Percentiles rank a stretch among this genome's conserved stretches.
phyloP scores from a whole-genome alignment of 2,888 invertebrate genomes.

The Polia nebulosa region DNA sequence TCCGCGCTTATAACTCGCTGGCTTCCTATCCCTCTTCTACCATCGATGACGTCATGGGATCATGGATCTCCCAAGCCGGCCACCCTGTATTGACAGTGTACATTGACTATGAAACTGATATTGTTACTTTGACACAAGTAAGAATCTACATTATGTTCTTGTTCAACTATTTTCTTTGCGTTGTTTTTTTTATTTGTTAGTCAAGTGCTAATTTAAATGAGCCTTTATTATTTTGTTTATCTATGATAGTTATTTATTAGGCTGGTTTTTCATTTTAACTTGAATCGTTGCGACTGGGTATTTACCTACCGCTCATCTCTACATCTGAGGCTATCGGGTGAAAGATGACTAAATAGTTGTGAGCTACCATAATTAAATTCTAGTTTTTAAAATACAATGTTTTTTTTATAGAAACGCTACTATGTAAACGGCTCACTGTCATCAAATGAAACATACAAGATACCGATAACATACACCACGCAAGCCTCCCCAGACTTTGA shows the following conservation, averaged over 20 bases:
- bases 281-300: too few relatives aligned
- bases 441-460: constrained; percentile 81
- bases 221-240: too few relatives aligned
- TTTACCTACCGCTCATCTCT: too few relatives aligned
- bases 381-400: not conserved
- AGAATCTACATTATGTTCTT: not conserved
- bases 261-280: too few relatives aligned
- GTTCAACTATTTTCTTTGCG: not conserved
- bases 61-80: constrained; percentile 85
- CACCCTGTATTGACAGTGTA: constrained; percentile 82
- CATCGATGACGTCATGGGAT: constrained; percentile 79
- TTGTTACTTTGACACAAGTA: constrained; percentile 82
- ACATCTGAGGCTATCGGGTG: too few relatives aligned
- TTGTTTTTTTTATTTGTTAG: not conserved
- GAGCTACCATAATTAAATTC: not conserved
- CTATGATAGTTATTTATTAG: too few relatives aligned
- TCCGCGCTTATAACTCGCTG: constrained; percentile 72
- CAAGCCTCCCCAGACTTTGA: constrained; percentile 75
- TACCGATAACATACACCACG: constrained; percentile 86
- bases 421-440: constrained; percentile 76
- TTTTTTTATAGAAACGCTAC: constrained; percentile 82
- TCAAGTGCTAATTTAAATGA: too few relatives aligned
- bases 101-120: constrained; percentile 78
- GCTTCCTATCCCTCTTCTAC: constrained; percentile 73
- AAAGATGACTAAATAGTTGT: too few relatives aligned